phyloP scores from a whole-genome alignment of 1,140 invertebrate genomes.

The Drosophila seguyi region DNA sequence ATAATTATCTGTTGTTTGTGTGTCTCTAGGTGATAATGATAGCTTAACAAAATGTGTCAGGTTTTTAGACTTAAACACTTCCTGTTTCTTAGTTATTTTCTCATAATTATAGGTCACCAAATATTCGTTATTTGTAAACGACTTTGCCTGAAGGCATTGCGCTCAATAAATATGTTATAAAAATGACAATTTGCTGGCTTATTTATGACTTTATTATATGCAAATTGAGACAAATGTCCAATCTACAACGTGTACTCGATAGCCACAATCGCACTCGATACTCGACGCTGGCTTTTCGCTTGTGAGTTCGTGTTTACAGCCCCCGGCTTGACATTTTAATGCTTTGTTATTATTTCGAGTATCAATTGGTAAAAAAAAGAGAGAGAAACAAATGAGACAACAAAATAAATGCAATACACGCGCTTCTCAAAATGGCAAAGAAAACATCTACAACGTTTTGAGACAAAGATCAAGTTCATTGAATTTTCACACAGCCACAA shows the following conservation, averaged over 20 bases:
- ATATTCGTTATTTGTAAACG: slow-evolving; percentile 16
- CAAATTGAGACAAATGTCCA: slow-evolving; percentile 76
- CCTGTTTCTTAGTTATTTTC: background rate
- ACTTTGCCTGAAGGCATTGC: slow-evolving; percentile 38
- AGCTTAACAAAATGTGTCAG: background rate
- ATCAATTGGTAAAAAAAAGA: slow-evolving; percentile 41
- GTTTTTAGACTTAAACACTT: background rate
- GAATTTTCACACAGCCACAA: slow-evolving; percentile 68
- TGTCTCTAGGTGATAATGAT: slow-evolving; percentile 4
- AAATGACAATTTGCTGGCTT: slow-evolving; percentile 71
- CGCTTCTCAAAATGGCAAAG: slow-evolving; percentile 19
- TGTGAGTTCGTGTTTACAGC: slow-evolving; percentile 59
- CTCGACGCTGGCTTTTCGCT: slow-evolving; percentile 4
- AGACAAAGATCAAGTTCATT: slow-evolving; percentile 78
- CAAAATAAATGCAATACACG: slow-evolving; percentile 60
- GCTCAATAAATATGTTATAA: slow-evolving; percentile 76
- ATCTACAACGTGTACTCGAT: slow-evolving; percentile 38
- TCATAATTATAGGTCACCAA: slow-evolving; percentile 16
- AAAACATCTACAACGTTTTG: slow-evolving; percentile 5
- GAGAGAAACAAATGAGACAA: slow-evolving; percentile 5
- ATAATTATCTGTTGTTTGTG: background rate
- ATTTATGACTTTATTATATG: slow-evolving; percentile 82
- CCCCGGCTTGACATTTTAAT: slow-evolving; percentile 61
- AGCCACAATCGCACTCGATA: slow-evolving; percentile 37
- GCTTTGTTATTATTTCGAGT: slow-evolving; percentile 70